Base-by-base conservation (phyloP, 1,140 invertebrate genomes). In the Coptotermes formosanus region DNA sequence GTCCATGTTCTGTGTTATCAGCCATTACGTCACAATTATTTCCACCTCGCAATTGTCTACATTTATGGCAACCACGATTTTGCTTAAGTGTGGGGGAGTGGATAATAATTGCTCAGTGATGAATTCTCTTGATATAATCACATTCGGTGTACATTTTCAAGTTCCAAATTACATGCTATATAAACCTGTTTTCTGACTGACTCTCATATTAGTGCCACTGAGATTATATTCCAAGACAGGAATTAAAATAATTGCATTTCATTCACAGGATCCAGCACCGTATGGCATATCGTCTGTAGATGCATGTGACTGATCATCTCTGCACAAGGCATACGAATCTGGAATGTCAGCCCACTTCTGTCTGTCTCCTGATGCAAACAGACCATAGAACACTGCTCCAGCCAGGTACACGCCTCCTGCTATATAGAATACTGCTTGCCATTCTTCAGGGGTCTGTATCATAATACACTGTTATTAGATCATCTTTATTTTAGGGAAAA, bases 401-500 rank as follows among this genome's bases (percentile, higher is more conserved):
- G 90, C 86, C 19, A 91, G 69, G 88, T 92, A 93, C 38, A 93
- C 89, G 3, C 87, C 89, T 55, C 90, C 90, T 12, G 91, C 89
- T 30, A 93, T 91, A 88, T 90, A 92, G 88, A 93, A 93, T 14
- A 93, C 92, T 14, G 89, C 89, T 86, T 91, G 90, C 93, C 93
- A 93, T 84, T 90, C 91, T 21, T 87, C 86, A 19, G 89, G 88
- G 87, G 89, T 89, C 92, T 93, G 89, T n/a, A 64, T 64, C 59
- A 64, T 64, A n/a, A 64, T 64, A 64, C 19, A 16, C 14, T 48
- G 14, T 48, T 48, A 48, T 48, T 48, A 48, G 45, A 48, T 8
- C 44, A 83, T 19, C 30, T 32, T 43, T 83, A 14, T 23, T 43
- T 32, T 1, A n/a, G 43, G 30, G 21, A 82, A 30, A 19, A 82